Percentiles rank a stretch among this genome's conserved stretches.
phyloP scores from a whole-genome alignment of 2,888 invertebrate genomes.

The Nycteola revayana region DNA sequence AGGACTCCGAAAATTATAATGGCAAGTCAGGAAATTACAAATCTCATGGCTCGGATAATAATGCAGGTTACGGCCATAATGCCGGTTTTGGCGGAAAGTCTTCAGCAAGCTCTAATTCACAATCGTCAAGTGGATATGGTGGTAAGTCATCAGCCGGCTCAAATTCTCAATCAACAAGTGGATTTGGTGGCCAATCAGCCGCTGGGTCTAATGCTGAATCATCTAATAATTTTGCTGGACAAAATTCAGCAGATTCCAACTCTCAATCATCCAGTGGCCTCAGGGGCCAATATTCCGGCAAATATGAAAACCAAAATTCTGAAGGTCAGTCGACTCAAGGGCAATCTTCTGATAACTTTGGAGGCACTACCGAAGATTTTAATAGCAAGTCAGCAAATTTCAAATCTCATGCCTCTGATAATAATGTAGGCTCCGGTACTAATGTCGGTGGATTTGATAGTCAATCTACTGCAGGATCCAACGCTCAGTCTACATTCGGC shows the following conservation, averaged over 20 bases:
- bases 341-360: neutral
- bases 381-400: too few species aligned
- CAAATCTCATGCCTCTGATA: neutral
- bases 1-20: neutral
- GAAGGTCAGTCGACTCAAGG: slow-evolving; percentile 2
- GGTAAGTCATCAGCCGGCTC: neutral
- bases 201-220: neutral
- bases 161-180: neutral
- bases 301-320: neutral
- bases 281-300: slow-evolving; percentile 3
- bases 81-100: too few species aligned
- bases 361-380: neutral
- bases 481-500: neutral
- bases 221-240: neutral
- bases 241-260: neutral
- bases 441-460: slow-evolving; percentile 3
- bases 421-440: neutral
- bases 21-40: too few species aligned
- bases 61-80: too few species aligned
- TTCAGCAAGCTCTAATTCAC: neutral
- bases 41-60: too few species aligned
- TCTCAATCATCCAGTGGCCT: slow-evolving; percentile 1
- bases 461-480: slow-evolving; percentile 1
- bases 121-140: neutral
- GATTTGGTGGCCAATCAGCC: neutral